Conservation (phyloP, 2,797 vertebrate species). For the Muscicapa striata region DNA sequence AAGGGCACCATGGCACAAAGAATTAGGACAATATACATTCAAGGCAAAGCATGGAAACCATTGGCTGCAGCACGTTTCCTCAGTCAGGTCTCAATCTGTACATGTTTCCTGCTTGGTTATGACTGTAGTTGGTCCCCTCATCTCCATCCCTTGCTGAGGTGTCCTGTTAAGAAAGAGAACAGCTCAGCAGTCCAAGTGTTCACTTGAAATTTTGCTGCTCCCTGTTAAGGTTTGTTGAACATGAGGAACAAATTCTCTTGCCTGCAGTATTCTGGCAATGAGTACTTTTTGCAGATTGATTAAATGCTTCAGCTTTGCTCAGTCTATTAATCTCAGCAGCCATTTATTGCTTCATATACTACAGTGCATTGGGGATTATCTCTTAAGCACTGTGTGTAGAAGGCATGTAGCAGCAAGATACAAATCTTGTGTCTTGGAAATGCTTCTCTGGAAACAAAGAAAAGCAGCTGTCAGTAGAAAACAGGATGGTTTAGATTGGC, state of each 20-base stretch:
- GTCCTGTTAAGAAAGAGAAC: not conserved
- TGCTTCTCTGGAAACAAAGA: slow-evolving; percentile 39
- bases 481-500: not conserved
- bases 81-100: not conserved
- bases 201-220: not conserved
- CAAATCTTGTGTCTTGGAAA: slow-evolving; percentile 49
- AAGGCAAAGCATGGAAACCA: fast-evolving
- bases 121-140: not conserved
- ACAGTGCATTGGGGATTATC: slow-evolving; percentile 61
- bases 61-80: not conserved
- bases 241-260: slow-evolving; percentile 19
- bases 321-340: slow-evolving; percentile 68
- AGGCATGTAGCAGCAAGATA: slow-evolving; percentile 54
- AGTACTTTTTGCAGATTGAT: slow-evolving; percentile 53
- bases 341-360: slow-evolving; percentile 62
- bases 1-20: not conserved
- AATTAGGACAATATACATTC: not conserved
- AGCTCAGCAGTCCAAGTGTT: not conserved
- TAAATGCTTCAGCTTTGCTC: slow-evolving; percentile 58
- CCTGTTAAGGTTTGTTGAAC: not conserved
- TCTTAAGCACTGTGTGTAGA: slow-evolving; percentile 64
- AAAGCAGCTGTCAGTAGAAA: slow-evolving; percentile 31
- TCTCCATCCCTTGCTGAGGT: not conserved
- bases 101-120: not conserved
- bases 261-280: slow-evolving; percentile 46